A percentile compares a stretch with the other conserved stretches of the same genome.
These are phyloP conservation scores for Cheilosia urbana DNA, from an alignment of 2,888 invertebrate species.

Conservation along the genomic window DNA sequence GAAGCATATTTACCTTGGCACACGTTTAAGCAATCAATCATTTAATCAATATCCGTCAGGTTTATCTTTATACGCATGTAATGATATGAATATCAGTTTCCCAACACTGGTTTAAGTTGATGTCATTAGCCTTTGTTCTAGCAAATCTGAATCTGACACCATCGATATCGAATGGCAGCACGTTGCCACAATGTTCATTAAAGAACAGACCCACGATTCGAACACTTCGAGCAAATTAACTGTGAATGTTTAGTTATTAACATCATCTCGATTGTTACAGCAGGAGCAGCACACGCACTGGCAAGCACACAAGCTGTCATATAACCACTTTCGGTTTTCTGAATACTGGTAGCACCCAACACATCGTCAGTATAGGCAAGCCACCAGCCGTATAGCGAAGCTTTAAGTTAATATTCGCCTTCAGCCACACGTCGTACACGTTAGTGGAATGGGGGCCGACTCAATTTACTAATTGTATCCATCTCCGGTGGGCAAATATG, in stretches of 20 bases:
- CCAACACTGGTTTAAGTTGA: too few species aligned
- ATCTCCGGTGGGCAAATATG: conserved; percentile 43
- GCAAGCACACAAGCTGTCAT: not conserved
- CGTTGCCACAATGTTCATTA: conserved; percentile 46
- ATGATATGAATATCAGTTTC: too few species aligned
- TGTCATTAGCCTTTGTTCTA: too few species aligned
- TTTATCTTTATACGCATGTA: too few species aligned
- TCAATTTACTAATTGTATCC: conserved; percentile 62
- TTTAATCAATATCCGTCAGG: too few species aligned
- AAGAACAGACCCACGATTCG: conserved; percentile 13
- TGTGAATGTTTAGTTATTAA: conserved; percentile 55
- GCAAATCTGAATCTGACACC: not conserved
- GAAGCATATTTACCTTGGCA: too few species aligned
- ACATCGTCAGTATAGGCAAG: conserved; percentile 3
- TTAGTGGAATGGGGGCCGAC: conserved; percentile 15
- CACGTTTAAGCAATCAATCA: too few species aligned
- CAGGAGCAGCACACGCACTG: conserved; percentile 20
- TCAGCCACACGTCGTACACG: not conserved
- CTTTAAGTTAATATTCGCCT: conserved; percentile 25
- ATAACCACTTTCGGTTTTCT: conserved; percentile 22
- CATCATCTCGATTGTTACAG: conserved; percentile 37
- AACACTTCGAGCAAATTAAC: conserved; percentile 46
- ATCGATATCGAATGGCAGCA: not conserved
- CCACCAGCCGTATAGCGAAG: conserved; percentile 20
- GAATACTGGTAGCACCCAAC: conserved; percentile 1